These are phyloP conservation scores for Gerris buenoi DNA, from an alignment of 1,140 invertebrate genomes.

Conservation along the genomic window DNA sequence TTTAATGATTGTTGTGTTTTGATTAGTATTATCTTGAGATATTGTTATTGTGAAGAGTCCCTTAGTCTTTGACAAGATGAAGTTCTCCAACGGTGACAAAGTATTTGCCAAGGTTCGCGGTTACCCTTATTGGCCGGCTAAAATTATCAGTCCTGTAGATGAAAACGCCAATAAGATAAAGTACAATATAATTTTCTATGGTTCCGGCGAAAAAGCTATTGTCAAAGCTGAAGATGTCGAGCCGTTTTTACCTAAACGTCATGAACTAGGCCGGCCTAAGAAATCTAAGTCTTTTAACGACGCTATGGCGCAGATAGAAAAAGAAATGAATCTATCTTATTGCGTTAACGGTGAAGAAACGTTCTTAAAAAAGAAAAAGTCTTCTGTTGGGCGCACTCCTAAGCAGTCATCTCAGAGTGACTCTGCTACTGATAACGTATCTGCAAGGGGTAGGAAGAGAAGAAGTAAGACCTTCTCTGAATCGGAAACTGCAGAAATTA, in stretches of 20 bases:
- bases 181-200: constrained; percentile 86
- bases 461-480: neutral
- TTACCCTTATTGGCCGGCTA: constrained; percentile 87
- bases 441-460: neutral
- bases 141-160: constrained; percentile 49
- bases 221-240: constrained; percentile 37
- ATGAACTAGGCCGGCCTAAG: constrained; percentile 43
- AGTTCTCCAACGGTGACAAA: constrained; percentile 47
- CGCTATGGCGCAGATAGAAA: constrained; percentile 46
- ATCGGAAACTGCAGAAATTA: neutral
- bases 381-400: neutral
- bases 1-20: too few relatives aligned
- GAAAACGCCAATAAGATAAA: constrained; percentile 60
- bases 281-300: constrained; percentile 50
- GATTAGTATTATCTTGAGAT: too few relatives aligned
- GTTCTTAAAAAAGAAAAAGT: neutral
- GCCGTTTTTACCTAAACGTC: constrained; percentile 39
- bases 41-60: too few relatives aligned
- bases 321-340: constrained; percentile 25
- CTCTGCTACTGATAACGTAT: neutral
- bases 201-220: constrained; percentile 69
- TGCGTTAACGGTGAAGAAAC: constrained; percentile 2
- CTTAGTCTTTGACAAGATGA: too few relatives aligned
- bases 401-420: too few relatives aligned
- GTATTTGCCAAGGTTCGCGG: constrained; percentile 93